These are phyloP conservation scores for Maconellicoccus hirsutus DNA, from an alignment of 1,140 invertebrate species.

Conservation along the genomic window DNA sequence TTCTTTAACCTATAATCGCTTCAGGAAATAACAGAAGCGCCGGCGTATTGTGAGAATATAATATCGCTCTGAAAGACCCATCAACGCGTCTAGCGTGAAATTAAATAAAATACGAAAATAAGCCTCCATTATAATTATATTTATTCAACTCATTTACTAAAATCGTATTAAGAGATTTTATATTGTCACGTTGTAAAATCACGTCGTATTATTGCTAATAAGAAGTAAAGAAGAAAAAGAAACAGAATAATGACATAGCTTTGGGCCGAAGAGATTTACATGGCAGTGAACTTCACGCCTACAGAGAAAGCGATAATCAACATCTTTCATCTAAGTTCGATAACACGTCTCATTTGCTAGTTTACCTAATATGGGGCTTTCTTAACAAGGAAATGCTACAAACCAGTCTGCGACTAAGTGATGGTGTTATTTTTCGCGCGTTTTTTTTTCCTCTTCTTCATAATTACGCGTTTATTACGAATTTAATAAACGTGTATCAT, in stretches of 20 bases:
- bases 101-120: no score
- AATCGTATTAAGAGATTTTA: background rate
- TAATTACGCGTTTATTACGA: no score
- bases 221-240: background rate
- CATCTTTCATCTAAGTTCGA: slow-evolving; percentile 19
- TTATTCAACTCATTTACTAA: background rate
- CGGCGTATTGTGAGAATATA: no score
- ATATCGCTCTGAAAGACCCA: no score
- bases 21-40: background rate
- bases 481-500: no score
- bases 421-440: background rate
- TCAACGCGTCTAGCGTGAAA: no score
- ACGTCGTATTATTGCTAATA: background rate
- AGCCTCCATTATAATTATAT: no score
- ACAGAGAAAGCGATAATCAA: slow-evolving; percentile 19
- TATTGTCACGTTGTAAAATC: background rate
- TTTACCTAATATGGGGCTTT: slow-evolving; percentile 4
- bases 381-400: background rate
- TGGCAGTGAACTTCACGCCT: slow-evolving; percentile 21
- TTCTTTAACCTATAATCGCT: background rate
- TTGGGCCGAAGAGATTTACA: background rate
- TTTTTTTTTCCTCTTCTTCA: background rate
- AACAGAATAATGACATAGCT: background rate
- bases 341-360: background rate
- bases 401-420: background rate